Evolutionary conservation across 2,113 vertebrate species (phyloP).

Genomic region (Gulo gulo): DNA sequence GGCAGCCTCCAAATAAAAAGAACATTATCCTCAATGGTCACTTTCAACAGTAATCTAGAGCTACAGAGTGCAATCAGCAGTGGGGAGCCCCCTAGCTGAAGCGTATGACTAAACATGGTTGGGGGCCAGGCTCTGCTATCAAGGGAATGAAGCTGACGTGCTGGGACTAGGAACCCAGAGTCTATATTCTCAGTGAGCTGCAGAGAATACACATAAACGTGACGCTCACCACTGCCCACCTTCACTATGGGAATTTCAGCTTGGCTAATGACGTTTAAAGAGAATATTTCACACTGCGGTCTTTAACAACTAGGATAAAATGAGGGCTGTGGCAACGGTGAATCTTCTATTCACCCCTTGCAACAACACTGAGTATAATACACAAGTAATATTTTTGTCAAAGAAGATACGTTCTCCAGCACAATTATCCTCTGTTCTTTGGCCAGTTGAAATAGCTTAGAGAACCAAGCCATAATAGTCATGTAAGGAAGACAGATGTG

Average conservation of each 20-base stretch:
- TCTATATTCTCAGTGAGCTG: not conserved
- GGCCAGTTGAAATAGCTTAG: not conserved
- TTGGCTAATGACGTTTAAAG: not conserved
- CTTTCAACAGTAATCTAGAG: not conserved
- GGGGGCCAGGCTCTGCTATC: not conserved
- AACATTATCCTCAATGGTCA: not conserved
- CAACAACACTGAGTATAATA: not conserved
- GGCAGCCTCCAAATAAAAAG: conserved; percentile 25
- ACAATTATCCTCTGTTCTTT: not conserved
- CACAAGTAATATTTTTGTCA: not conserved
- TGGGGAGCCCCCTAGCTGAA: not conserved
- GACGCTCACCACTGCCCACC: no score
- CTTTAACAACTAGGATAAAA: not conserved
- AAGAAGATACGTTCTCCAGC: not conserved
- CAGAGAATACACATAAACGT: not conserved
- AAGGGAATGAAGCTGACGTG: not conserved
- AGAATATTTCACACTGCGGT: not conserved
- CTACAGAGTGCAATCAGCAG: not conserved
- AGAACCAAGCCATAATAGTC: not conserved
- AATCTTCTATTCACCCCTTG: not conserved
- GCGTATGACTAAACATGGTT: not conserved
- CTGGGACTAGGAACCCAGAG: not conserved
- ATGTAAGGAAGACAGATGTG: not conserved
- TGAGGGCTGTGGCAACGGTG: not conserved
- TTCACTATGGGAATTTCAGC: not conserved